These are phyloP conservation scores for Drusus annulatus DNA, from an alignment of 1,140 invertebrate species.

Conservation along the genomic window DNA sequence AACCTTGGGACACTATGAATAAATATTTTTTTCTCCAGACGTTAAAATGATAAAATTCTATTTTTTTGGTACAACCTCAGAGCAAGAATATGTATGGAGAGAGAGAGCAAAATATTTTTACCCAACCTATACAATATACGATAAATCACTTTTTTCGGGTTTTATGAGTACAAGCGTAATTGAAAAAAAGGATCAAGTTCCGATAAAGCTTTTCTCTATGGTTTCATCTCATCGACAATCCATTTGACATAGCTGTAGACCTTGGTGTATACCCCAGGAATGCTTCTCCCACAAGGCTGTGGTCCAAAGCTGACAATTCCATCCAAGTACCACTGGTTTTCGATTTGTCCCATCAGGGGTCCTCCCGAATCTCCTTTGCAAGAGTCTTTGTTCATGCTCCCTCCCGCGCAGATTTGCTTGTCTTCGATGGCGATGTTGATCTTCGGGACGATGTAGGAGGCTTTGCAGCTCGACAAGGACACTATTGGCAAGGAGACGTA, in stretches of 20 bases:
- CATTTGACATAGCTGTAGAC: constrained; percentile 72
- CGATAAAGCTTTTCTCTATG: not conserved
- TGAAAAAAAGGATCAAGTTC: no score
- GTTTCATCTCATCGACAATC: constrained; percentile 68
- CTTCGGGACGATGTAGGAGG: not conserved
- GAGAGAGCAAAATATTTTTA: no score
- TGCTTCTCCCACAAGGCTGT: constrained; percentile 70
- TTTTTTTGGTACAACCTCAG: no score
- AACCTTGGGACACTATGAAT: no score
- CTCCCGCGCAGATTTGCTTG: constrained; percentile 73
- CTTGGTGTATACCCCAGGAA: constrained; percentile 76
- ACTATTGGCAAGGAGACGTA: not conserved
- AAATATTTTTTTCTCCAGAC: no score
- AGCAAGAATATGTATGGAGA: no score
- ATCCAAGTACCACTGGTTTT: constrained; percentile 50
- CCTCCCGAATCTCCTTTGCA: constrained; percentile 83
- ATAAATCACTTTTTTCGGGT: no score
- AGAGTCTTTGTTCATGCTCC: constrained; percentile 75
- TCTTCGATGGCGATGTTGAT: constrained; percentile 3
- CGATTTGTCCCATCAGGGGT: constrained; percentile 74
- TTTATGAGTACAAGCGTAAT: no score
- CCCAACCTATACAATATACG: no score
- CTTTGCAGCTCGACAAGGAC: not conserved
- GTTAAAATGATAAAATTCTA: no score
- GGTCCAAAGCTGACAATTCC: constrained; percentile 78